Conservation (phyloP, 2,113 vertebrate genomes). For the Otolemur garnettii region DNA sequence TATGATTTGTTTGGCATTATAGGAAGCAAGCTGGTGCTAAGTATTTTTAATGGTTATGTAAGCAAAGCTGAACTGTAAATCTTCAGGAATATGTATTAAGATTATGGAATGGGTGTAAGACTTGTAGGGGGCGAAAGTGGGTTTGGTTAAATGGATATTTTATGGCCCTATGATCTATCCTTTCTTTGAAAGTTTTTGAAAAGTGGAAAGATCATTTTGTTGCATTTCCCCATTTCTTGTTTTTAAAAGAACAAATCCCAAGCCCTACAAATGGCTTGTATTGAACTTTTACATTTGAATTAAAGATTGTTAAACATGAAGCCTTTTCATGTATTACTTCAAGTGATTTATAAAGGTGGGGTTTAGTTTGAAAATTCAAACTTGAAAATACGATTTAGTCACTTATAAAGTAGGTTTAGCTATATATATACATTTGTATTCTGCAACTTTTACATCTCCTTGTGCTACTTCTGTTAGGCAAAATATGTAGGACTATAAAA, state of each 20-base stretch:
- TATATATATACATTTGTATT: constrained; percentile 55
- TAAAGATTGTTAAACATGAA: constrained; percentile 89
- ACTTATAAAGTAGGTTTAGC: constrained; percentile 76
- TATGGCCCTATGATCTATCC: constrained; percentile 77
- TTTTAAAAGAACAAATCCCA: constrained; percentile 78
- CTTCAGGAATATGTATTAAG: constrained; percentile 83
- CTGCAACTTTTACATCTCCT: constrained; percentile 83
- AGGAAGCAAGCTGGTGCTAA: constrained; percentile 79
- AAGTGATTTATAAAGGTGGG: constrained; percentile 83
- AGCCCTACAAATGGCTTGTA: constrained; percentile 87
- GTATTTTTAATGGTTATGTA: constrained; percentile 80
- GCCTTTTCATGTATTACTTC: constrained; percentile 87
- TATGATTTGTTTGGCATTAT: constrained; percentile 78
- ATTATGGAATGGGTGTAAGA: constrained; percentile 75
- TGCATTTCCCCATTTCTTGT: constrained; percentile 81
- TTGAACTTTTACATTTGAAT: constrained; percentile 87
- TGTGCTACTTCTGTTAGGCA: constrained; percentile 82
- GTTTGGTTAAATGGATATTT: constrained; percentile 82
- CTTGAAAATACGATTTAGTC: constrained; percentile 57
- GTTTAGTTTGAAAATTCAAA: constrained; percentile 83
- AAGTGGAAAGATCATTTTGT: constrained; percentile 86
- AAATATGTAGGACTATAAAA: constrained; percentile 81
- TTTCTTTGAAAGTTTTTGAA: constrained; percentile 85
- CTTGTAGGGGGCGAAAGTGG: constrained; percentile 73
- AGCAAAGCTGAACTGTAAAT: constrained; percentile 84